phyloP scores from a whole-genome alignment of 2,113 vertebrate genomes.

The Myotis lucifugus region DNA sequence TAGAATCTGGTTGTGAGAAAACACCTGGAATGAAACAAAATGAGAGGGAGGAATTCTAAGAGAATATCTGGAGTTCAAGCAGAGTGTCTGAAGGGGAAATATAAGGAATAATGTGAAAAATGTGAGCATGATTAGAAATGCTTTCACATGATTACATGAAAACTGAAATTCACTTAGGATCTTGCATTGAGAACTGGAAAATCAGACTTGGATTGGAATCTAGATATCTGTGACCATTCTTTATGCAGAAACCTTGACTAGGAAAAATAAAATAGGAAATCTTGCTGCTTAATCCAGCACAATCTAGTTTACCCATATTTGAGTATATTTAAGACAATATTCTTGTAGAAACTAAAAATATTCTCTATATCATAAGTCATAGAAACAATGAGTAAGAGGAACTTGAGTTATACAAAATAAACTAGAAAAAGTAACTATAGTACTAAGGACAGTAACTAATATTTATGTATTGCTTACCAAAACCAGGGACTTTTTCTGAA shows the following conservation, averaged over 20 bases:
- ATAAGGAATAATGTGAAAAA: not conserved
- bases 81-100: not conserved
- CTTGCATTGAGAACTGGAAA: slow-evolving; percentile 3
- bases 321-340: not conserved
- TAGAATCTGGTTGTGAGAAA: not conserved
- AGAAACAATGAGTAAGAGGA: not conserved
- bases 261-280: slow-evolving; percentile 11
- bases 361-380: not conserved
- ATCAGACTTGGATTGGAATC: not conserved
- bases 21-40: not conserved
- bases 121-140: not conserved
- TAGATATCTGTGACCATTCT: not conserved
- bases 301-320: not conserved
- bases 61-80: not conserved
- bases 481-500: not conserved
- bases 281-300: not conserved
- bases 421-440: not conserved
- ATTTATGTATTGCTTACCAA: not conserved
- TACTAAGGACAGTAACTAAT: not conserved
- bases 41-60: not conserved
- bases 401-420: slow-evolving; percentile 29
- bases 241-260: not conserved
- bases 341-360: not conserved
- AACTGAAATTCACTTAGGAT: not conserved
- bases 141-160: not conserved